Base-by-base conservation (phyloP, 2,797 vertebrate genomes). In the Sebastes kiyomatsui region DNA sequence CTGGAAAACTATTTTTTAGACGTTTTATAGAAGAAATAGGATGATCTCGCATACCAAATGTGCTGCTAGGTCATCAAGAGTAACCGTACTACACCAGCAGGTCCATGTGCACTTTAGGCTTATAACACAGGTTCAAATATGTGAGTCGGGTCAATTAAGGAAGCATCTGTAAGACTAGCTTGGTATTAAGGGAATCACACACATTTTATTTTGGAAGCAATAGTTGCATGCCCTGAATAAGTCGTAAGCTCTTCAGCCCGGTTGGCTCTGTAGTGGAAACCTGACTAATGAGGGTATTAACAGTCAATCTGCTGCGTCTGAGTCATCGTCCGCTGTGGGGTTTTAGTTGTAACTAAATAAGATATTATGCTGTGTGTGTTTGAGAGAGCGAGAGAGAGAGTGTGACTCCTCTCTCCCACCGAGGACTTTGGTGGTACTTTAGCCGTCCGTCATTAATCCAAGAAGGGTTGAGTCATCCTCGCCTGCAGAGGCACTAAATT, bases 401-500 rank as follows among this genome's bases (percentile, higher is more conserved):
- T 89, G 86, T 77, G 85, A 85, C 85, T 87, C 81, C 59, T 85
- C 84, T 91, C 81, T 91, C 86, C 81, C 81, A 80, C 88, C 75
- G 86, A 86, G 84, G 84, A 93, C 90, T 92, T 92, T 82, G 84
- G 88, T 82, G 81, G 87, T 91, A 85, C 90, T 94, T 91, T 82
- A 85, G 88, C 80, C 90, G 86, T 91, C 88, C 84, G 85, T 84
- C 88, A 90, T 94, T 94, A 94, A 93, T 91, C 88, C 87, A 85
- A 87, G 67, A 85, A 87, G 67, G 75, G 82, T 86, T 92, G 92
- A 94, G 88, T 96, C 94, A 94, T 93, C 87, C 80, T 77, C 77
- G 88, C 85, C 92, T 88, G 88, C 76, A 88, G 91, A 90, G 85
- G 66, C 88, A 90, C 88, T 84, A 90, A 92, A 90, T 91, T 91